Conservation (phyloP, 2,797 vertebrate species). For the Schizopygopsis pylzovi region DNA sequence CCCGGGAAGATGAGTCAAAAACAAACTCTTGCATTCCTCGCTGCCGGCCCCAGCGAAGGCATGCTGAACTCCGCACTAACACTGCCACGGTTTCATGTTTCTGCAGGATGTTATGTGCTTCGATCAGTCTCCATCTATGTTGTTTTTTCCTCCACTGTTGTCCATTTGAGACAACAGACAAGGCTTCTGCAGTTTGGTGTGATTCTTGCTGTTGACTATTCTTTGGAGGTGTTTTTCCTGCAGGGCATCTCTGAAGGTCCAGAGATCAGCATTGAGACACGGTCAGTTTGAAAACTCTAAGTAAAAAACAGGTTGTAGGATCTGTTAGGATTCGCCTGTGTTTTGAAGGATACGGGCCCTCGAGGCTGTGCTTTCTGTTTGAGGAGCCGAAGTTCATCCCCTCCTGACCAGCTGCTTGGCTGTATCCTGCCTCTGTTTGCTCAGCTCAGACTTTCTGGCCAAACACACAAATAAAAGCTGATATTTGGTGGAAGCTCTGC, state of each 20-base stretch:
- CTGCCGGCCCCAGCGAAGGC: slow-evolving; percentile 7
- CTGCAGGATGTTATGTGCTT: slow-evolving; percentile 29
- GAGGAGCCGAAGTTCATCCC: slow-evolving; percentile 63
- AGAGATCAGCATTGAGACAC: neutral
- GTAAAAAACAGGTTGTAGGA: neutral
- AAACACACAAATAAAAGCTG: slow-evolving; percentile 24
- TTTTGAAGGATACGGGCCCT: slow-evolving; percentile 47
- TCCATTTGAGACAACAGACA: slow-evolving; percentile 43
- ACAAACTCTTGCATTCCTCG: slow-evolving; percentile 55
- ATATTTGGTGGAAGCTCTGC: slow-evolving; percentile 25
- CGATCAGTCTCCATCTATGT: slow-evolving; percentile 46
- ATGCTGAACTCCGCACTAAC: slow-evolving; percentile 33
- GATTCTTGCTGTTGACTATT: neutral
- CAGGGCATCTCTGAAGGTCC: neutral
- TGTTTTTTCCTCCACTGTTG: slow-evolving; percentile 61
- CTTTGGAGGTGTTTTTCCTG: neutral
- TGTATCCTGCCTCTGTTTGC: slow-evolving; percentile 78
- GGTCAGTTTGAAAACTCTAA: neutral
- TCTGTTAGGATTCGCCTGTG: neutral
- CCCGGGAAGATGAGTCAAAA: slow-evolving; percentile 61
- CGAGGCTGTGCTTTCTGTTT: slow-evolving; percentile 73
- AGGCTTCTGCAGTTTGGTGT: slow-evolving; percentile 41
- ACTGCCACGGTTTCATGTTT: slow-evolving; percentile 51
- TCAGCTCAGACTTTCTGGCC: slow-evolving; percentile 72
- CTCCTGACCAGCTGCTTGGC: slow-evolving; percentile 70